Conservation (phyloP, 53 echinoderm and acorn worm species). For the Arbacia lixula region DNA sequence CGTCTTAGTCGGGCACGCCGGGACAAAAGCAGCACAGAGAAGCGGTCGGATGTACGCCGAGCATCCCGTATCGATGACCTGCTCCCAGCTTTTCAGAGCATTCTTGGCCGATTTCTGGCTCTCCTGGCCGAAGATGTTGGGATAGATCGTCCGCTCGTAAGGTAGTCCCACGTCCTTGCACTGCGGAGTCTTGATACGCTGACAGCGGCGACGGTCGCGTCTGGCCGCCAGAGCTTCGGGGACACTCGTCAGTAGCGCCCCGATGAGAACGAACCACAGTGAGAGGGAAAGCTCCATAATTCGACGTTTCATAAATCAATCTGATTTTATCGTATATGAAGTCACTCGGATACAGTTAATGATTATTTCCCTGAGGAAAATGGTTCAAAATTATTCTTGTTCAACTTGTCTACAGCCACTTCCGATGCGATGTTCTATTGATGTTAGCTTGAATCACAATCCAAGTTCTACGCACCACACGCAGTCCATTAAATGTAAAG, state of each 20-base stretch:
- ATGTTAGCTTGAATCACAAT: too few relatives aligned
- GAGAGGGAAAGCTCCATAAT: too few relatives aligned
- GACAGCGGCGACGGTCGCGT: constrained; percentile 62
- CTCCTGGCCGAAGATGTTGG: constrained; percentile 83
- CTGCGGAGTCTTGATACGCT: constrained; percentile 59
- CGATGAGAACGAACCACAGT: neutral
- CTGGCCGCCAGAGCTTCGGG: constrained; percentile 43
- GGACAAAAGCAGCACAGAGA: constrained; percentile 79
- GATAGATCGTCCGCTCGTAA: constrained; percentile 78
- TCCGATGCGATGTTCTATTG: too few relatives aligned
- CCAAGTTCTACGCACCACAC: too few relatives aligned
- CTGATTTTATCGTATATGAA: too few relatives aligned
- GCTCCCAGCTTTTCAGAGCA: constrained; percentile 58
- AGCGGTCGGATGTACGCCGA: constrained; percentile 88
- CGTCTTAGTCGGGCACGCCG: constrained; percentile 82
- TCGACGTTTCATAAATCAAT: too few relatives aligned
- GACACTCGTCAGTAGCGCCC: neutral
- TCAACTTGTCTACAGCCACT: too few relatives aligned
- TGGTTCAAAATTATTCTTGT: too few relatives aligned
- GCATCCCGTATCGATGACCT: constrained; percentile 75
- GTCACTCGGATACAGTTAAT: too few relatives aligned
- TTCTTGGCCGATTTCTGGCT: constrained; percentile 68
- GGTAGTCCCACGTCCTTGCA: constrained; percentile 71
- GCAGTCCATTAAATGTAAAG: too few relatives aligned
- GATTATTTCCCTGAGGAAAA: too few relatives aligned